Base-by-base conservation (phyloP, 2,888 invertebrate genomes). In the Gandaritis pyraliata region DNA sequence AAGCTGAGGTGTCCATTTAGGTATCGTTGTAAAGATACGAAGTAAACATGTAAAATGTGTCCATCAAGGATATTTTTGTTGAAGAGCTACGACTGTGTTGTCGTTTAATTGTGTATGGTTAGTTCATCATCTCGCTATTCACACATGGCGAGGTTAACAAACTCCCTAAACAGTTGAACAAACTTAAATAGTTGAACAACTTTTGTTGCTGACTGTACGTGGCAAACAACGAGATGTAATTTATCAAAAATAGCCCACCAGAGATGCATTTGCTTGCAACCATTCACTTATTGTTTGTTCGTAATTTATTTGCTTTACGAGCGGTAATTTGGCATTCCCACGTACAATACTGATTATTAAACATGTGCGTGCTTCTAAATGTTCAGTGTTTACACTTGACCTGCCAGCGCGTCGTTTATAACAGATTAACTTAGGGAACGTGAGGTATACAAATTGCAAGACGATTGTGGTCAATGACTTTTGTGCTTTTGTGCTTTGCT, bases 311-410 rank as follows among this genome's bases (percentile, higher is more conserved):
- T 38, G 52, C 29, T 66, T 62, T 63, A 63, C 43, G 59, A 52
- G 18, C 43, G 52, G 61, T 61, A 55, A 65, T 69, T 65, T 66
- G 66, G 69, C 66, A 57, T 54, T 54, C 55, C 38, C 30, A 33
- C 57, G 18, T 8, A 49, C 49, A 15, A 23, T 50, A 13, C 29
- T 16, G 39, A 48, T 48, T 58, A 57, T 45, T 43, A 49, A 43
- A 15, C 30, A 49, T 46, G 15, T 15, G 48, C 8, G 41, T 39
- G 43, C 53, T 53, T 53, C 16, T 45, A 12, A 49, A 30, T 18
- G 30, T 53, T 53, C 43, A 30, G 16, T 45, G 43, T 53, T 53
- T 33, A 33, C 23, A 23, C 29, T 39, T 13, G 15, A 52, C 39
- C 4, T 23, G 23, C 29, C 29, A 43, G 43, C 16, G 43, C 16